phyloP scores from a whole-genome alignment of 2,113 vertebrate genomes.

The Proterorhinus semilunaris region DNA sequence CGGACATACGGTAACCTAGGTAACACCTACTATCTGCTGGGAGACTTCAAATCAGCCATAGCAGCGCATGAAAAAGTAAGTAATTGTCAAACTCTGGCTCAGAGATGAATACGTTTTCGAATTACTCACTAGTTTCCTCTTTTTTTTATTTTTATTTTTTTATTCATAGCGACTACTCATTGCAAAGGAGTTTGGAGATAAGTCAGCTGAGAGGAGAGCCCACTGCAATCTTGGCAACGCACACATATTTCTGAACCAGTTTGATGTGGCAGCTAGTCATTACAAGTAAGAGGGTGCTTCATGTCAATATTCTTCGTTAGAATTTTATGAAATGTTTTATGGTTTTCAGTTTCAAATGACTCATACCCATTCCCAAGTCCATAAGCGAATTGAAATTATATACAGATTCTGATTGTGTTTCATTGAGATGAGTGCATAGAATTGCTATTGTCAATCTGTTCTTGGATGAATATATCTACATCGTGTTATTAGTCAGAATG shows the following conservation, averaged over 20 bases:
- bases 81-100: neutral
- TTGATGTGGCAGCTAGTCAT: constrained; percentile 90
- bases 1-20: constrained; percentile 97
- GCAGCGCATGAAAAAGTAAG: constrained; percentile 92
- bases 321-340: no score
- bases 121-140: constrained; percentile 1
- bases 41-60: constrained; percentile 89
- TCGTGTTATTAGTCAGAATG: no score
- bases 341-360: neutral
- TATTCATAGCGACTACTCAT: constrained; percentile 86
- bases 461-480: neutral
- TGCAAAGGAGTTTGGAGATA: constrained; percentile 96
- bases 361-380: neutral
- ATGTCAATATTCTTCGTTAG: neutral
- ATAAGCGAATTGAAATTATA: neutral
- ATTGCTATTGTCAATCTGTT: neutral
- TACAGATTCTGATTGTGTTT: no score
- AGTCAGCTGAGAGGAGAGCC: constrained; percentile 92
- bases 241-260: constrained; percentile 92
- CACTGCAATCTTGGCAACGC: constrained; percentile 98
- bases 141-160: constrained; percentile 7
- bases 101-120: neutral
- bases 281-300: constrained; percentile 86
- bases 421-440: neutral
- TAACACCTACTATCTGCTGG: constrained; percentile 94